Evolutionary conservation across 1,140 invertebrate genomes (phyloP).

Genomic region (Drosophila asahinai): DNA sequence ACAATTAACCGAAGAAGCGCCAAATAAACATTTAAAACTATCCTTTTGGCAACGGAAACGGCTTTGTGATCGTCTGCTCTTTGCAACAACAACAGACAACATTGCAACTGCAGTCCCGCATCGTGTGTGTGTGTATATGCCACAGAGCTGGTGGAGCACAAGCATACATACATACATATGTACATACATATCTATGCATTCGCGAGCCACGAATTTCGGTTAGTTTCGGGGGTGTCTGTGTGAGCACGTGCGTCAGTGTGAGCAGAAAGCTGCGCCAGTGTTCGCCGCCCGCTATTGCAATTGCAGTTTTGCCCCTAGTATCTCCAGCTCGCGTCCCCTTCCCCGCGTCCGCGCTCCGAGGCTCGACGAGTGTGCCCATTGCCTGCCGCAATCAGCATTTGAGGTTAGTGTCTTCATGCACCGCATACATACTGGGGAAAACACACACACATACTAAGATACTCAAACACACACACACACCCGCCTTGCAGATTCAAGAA

Average conservation of each 20-base stretch:
- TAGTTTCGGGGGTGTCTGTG: conserved; percentile 61
- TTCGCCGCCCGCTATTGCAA: conserved; percentile 56
- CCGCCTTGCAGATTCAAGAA: conserved; percentile 7
- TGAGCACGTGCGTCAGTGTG: conserved; percentile 70
- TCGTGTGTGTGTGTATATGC: conserved; percentile 52
- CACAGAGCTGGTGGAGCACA: conserved; percentile 7
- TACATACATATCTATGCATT: conserved; percentile 28
- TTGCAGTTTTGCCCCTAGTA: conserved; percentile 54
- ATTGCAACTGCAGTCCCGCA: conserved; percentile 53
- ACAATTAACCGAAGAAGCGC: conserved; percentile 26
- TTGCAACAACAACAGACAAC: conserved; percentile 20
- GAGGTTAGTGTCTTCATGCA: conserved; percentile 72
- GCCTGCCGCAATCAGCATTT: conserved; percentile 74
- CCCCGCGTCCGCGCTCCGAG: conserved; percentile 11
- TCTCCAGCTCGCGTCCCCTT: conserved; percentile 13
- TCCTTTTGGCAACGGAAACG: conserved; percentile 11
- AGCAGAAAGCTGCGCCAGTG: conserved; percentile 46
- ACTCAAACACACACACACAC: conserved; percentile 2
- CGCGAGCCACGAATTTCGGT: conserved; percentile 52
- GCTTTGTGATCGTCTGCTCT: conserved; percentile 60
- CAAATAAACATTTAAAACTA: conserved; percentile 29
- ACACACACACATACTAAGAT: conserved; percentile 5
- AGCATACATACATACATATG: conserved; percentile 5
- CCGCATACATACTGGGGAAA: conserved; percentile 30
- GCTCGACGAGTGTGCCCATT: conserved; percentile 36